These are phyloP conservation scores for Phenganax marumi DNA, from an alignment of 92 coral and sea anemone species.

Conservation along the genomic window DNA sequence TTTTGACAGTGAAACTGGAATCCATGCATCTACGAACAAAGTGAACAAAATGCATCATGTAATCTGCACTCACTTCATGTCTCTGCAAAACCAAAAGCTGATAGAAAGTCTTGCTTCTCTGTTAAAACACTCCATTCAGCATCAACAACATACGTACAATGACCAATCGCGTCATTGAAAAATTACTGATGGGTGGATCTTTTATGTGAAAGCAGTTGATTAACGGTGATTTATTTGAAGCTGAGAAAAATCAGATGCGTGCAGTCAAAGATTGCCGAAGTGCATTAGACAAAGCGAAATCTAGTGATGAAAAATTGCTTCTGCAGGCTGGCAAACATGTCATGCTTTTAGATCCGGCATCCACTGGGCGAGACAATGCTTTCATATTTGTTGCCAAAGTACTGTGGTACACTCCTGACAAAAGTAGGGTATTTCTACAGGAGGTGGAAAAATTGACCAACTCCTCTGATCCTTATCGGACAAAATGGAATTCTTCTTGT, in stretches of 20 bases:
- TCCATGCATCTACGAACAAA: slow-evolving; percentile 29
- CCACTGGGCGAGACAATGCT: slow-evolving; percentile 38
- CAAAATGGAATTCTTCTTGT: too few relatives aligned
- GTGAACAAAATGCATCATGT: slow-evolving; percentile 15
- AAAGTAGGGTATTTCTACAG: too few relatives aligned
- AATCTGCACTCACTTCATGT: too few relatives aligned
- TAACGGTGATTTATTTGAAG: slow-evolving; percentile 5
- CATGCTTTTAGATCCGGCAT: slow-evolving; percentile 22
- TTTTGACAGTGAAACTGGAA: slow-evolving; percentile 20
- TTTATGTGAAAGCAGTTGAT: slow-evolving; percentile 8
- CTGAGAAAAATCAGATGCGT: neutral
- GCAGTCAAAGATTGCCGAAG: neutral
- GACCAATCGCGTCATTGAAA: slow-evolving; percentile 26
- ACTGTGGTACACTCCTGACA: too few relatives aligned
- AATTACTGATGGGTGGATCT: slow-evolving; percentile 3
- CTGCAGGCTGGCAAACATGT: slow-evolving; percentile 8
- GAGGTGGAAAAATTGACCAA: too few relatives aligned
- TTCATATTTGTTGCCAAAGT: too few relatives aligned
- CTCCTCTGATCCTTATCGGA: too few relatives aligned
- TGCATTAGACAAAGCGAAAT: neutral
- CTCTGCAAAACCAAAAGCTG: slow-evolving; percentile 8
- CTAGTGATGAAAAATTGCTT: slow-evolving; percentile 14
- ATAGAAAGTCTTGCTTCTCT: slow-evolving; percentile 40
- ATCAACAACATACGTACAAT: slow-evolving; percentile 34
- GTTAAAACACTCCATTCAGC: slow-evolving; percentile 30